Evolutionary conservation across 2,113 vertebrate genomes (phyloP).

Genomic region (Lonchura striata): DNA sequence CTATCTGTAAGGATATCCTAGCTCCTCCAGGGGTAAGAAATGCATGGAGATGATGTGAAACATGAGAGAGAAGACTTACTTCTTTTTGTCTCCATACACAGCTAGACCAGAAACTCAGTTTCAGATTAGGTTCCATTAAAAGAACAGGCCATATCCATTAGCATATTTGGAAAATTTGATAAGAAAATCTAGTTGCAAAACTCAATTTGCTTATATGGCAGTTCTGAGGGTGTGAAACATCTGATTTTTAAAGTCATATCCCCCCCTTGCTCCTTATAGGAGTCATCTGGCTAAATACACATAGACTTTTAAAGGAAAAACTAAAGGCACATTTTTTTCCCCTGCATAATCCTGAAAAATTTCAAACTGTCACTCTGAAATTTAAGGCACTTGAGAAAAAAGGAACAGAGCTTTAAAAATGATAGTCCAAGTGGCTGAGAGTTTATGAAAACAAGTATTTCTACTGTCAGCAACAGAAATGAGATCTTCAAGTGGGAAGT

Average conservation of each 20-base stretch:
- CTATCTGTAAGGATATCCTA: not conserved
- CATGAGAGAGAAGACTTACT: not conserved
- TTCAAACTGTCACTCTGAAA: not conserved
- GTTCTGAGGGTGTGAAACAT: not conserved
- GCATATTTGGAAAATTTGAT: not conserved
- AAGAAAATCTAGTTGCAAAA: not conserved
- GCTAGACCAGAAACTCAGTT: not conserved
- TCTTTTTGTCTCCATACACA: not conserved
- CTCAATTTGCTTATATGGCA: not conserved
- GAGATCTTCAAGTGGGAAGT: not conserved
- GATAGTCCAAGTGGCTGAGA: not conserved
- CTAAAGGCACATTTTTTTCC: not conserved
- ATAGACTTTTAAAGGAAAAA: not conserved
- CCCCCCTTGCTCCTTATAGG: not conserved
- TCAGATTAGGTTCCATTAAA: not conserved
- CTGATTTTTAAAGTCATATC: not conserved
- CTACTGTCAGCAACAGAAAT: not conserved
- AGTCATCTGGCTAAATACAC: not conserved
- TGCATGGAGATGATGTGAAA: not conserved
- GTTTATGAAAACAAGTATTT: not conserved
- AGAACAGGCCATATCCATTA: not conserved
- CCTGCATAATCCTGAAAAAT: not conserved
- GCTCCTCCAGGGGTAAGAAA: not conserved
- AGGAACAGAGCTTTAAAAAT: not conserved
- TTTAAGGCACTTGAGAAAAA: not conserved